Evolutionary conservation across 1,140 invertebrate species (phyloP), one percentile per base, ranked within the genome.

Genomic region (Diprion similis): DNA sequence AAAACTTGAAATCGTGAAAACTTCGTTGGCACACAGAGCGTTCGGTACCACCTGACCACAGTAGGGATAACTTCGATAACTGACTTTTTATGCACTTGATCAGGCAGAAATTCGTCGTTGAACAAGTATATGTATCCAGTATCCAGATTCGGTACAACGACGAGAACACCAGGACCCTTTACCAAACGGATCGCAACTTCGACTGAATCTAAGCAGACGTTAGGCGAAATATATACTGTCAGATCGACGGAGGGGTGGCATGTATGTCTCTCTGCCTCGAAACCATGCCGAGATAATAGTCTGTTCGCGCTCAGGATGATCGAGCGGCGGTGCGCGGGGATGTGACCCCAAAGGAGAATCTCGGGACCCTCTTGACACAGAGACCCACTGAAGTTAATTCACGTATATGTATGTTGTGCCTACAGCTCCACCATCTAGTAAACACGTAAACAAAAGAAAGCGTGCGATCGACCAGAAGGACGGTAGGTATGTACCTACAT

Each of bases 371-470:
- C 77, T 78, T 87, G 87, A 87, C 87, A 87, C 85, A 88, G 79
- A 87, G 87, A 88, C 87, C 87, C 86, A 88, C 85, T 86, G 82
- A 75, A 79, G 80, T 89, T 89, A 66, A 90, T 82, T 15, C 90
- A 77, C 68, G 90, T 89, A 67, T 89, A 88, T 76, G 91, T 83
- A 46, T 91, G 91, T 87, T 80, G 72, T 80, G 24, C 24, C 24
- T 37, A 0, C 24, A 37, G 24, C 24, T 37, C 24, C 45, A 71
- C 64, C 45, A 71, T 75, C 24, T n/a, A 71, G 19, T 66, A 67
- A 24, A 48, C 10, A 19, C 66, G 17, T 45, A 68, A 68, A 68
- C 66, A 19, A 18, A 19, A 18, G 66, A 68, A 68, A 45, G 37
- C 18, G 17, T 45, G 66, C 19, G 66, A 68, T 68, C 66, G 37